Base-by-base conservation (phyloP, 2,888 invertebrate genomes). In the Nomada flava region DNA sequence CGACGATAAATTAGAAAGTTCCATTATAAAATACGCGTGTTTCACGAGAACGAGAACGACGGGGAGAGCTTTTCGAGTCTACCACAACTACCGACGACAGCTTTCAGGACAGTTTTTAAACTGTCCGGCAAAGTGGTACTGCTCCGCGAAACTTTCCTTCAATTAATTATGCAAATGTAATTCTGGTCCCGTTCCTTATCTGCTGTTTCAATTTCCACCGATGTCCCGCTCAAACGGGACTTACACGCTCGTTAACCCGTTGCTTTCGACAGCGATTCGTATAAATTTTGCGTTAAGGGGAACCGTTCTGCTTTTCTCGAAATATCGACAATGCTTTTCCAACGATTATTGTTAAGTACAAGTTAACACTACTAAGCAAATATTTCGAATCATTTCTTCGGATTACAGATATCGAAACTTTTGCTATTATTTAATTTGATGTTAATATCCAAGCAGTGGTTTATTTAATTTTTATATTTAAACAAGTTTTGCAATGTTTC, bases 111-210 rank as follows among this genome's bases (percentile, higher is more conserved):
- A 55, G 70, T 70, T 82, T 82, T 80, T 80, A 64, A 73, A 79
- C 73, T 53, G 64, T 36, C 65, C 79, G 11, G 47, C 2, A 10
- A 60, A 60, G 70, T 59, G 26, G n/a, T 23, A 5, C 10, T 15
- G 15, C 50, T 29, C 71, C 42, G 26, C 50, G 59, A 69, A 80
- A 81, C 81, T 79, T 79, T 79, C 80, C 73, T 73, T 79, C 80
- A 65, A 81, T 81, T 81, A 81, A 81, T 81, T 81, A 81, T 79
- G 81, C 80, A 73, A 80, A 81, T 81, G 71, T 63, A 79, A 78
- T 79, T 65, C 70, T 36, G 50, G 72, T 20, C 55, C 44, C 57
- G 52, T 72, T 72, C 71, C 67, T 79, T 79, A 79, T 68, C 72
- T 63, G 52, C 67, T 52, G 68, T 80, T 81, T 73, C 73, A 79